These are phyloP conservation scores for Oryzias melastigma DNA, from an alignment of 2,113 vertebrate species.

Conservation along the genomic window DNA sequence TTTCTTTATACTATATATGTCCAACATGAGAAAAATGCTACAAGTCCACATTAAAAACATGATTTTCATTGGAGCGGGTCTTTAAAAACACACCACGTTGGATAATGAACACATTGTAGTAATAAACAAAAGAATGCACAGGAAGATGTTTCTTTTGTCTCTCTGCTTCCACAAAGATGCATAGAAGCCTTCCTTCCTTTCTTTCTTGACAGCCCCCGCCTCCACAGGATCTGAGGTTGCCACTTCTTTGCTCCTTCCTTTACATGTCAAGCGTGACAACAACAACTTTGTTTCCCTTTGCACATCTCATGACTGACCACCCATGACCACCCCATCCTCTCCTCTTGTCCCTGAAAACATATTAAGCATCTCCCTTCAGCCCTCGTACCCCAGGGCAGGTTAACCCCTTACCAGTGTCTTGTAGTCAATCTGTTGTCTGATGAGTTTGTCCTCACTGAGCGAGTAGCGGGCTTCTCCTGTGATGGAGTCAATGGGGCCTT, in stretches of 20 bases:
- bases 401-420: conserved; percentile 90
- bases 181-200: conserved; percentile 12
- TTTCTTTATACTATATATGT: no score
- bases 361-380: conserved; percentile 34
- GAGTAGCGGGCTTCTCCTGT: conserved; percentile 97
- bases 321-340: conserved; percentile 54
- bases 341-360: conserved; percentile 39
- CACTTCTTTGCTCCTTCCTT: conserved; percentile 28
- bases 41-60: no score
- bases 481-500: conserved; percentile 95
- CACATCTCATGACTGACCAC: conserved; percentile 47
- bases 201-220: conserved; percentile 57
- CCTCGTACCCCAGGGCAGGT: conserved; percentile 28
- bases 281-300: conserved; percentile 49
- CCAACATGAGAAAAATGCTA: no score
- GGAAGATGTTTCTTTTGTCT: background rate
- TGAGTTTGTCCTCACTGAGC: conserved; percentile 97
- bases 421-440: conserved; percentile 98
- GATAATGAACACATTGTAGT: conserved; percentile 12
- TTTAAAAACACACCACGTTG: conserved; percentile 3
- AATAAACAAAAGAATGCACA: conserved; percentile 23
- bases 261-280: conserved; percentile 57
- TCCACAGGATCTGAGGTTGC: conserved; percentile 54
- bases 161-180: conserved; percentile 5
- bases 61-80: no score